Base-by-base conservation (phyloP, 92 coral and sea anemone genomes). In the Heteractis magnifica region DNA sequence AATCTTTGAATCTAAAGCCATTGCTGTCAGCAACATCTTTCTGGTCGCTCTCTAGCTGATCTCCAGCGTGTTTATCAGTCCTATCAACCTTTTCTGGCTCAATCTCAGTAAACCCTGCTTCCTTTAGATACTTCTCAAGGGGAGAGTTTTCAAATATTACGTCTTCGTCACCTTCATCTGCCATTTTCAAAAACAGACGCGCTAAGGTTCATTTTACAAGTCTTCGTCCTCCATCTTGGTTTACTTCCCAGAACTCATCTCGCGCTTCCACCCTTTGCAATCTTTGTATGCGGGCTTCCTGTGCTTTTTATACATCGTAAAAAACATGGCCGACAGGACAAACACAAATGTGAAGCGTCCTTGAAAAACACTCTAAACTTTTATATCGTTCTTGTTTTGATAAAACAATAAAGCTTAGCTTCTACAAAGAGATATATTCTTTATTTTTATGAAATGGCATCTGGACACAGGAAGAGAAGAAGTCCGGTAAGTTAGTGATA, bases 101-200 rank as follows among this genome's bases (percentile, higher is more conserved):
- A 84, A 89, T 94, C 90, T 94, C 99, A 6, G 81, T 86, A 82
- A 87, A 92, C 41, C 98, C 98, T 49, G 95, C 94, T 80, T 96
- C 93, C 48, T 87, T 79, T 73, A 96, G 89, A 85, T 96, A 92
- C 82, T 84, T 88, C 64, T 89, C 94, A 82, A 96, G 88, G 72
- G 99, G 99, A 56, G 99, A 96, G 80, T 96, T 96, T n/a, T 88
- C 92, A 65, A 94, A 94, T 51, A 96, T 82, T 51, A 96, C 94
- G 15, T 91, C 98, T 48, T 91, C 98, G 52, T 94, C 97, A 56
- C 81, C 97, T 71, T 87, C 92, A 78, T 83, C 86, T 79, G 88
- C 88, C 91, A 84, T 88, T 21, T 20, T 68, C 21, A 26, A 20
- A 23, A 62, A 62, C 70, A 62, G 70, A n/a, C 26, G 7, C 4